Evolutionary conservation across 2,888 invertebrate genomes (phyloP), one percentile per base, ranked within the genome.

Genomic region (Ophion slaviceki): DNA sequence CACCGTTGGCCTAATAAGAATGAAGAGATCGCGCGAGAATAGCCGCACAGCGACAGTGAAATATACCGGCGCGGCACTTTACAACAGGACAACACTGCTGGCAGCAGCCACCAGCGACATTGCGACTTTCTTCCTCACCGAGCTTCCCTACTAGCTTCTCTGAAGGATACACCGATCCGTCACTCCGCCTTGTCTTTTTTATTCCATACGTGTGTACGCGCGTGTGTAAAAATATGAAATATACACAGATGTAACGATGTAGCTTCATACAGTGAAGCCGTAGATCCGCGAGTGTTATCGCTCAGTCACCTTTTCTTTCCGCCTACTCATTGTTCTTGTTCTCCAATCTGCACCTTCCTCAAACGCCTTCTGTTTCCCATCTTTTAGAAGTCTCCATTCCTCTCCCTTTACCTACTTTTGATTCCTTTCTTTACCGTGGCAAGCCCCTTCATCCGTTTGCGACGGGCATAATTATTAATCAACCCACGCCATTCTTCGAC

Each of bases 1-100:
- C 93, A 92, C 92, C 92, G 93, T 91, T 92, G 92, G 92, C 91
- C 92, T 93, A 93, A 93, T 93, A 93, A 92, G 92, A 92, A 93
- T 92, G 91, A 93, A 92, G 92, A 92, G 91, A 92, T 91, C 91
- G 80, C 57, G 57, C 90, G 76, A 45, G 47, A 71, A 45, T 78
- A 85, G 82, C 76, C 66, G 20, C 78, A 76, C 53, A 64, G 80
- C 88, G 72, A 66, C 88, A 89, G 89, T 87, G 89, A 89, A 89
- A 90, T 90, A 90, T 88, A 90, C 87, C 61, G 14, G 14, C 28
- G 66, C 53, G 57, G 53, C 28, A 61, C 36, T 40, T 72, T 70
- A 88, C 87, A 89, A 90, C 90, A 87, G 67, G 32, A 72, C 62
- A 80, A 75, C 74, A 80, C 80, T 47, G 62, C 74, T 47, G 62